Conservation (phyloP, 2,113 vertebrate species). For the Andinoacara biseriatus region DNA sequence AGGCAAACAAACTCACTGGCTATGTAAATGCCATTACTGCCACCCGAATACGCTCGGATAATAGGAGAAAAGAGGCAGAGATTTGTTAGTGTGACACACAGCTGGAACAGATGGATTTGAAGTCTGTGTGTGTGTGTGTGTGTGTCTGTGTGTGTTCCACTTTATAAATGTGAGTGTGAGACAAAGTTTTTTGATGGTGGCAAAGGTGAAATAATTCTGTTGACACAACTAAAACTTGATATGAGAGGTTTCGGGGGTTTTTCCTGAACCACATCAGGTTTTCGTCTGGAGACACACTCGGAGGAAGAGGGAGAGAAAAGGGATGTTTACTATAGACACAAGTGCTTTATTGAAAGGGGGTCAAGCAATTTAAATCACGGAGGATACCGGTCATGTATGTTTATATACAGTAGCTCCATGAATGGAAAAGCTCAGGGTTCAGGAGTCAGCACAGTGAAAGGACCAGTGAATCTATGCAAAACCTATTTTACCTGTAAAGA, state of each 20-base stretch:
- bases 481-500: neutral
- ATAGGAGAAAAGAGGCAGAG: slow-evolving; percentile 43
- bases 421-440: neutral
- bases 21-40: slow-evolving; percentile 71
- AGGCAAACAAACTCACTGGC: slow-evolving; percentile 50
- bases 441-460: neutral
- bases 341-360: neutral
- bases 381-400: neutral
- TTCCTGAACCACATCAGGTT: neutral
- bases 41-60: slow-evolving; percentile 68
- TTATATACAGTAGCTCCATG: neutral
- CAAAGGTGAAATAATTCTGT: neutral
- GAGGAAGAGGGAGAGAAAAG: neutral
- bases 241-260: neutral
- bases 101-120: slow-evolving; percentile 23
- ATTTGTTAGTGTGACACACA: slow-evolving; percentile 35
- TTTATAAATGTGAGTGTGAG: neutral
- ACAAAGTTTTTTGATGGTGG: neutral
- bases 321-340: neutral
- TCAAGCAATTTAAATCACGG: neutral
- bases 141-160: neutral
- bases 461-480: neutral
- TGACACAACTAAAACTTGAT: neutral
- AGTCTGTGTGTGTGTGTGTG: neutral
- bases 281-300: neutral